Evolutionary conservation across 1,140 invertebrate species (phyloP).

Genomic region (Drosophila grimshawi): DNA sequence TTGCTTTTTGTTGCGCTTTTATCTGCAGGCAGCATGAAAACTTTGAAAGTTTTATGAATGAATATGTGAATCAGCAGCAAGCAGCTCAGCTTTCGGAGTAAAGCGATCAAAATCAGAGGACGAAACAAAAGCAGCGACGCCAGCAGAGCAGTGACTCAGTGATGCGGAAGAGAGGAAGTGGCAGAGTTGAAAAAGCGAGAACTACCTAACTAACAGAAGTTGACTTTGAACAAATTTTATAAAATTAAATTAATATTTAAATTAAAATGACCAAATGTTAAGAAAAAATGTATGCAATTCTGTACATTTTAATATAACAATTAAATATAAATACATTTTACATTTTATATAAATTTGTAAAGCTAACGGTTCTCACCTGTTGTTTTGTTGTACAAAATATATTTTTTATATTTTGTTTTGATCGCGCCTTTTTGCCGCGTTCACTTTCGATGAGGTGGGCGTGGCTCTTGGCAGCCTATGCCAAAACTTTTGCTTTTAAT

Average conservation of each 20-base stretch:
- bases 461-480: not conserved
- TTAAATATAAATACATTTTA: too few species aligned
- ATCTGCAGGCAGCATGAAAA: constrained; percentile 50
- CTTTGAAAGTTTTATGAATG: constrained; percentile 65
- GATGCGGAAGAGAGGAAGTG: constrained; percentile 7
- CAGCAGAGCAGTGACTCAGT: constrained; percentile 10
- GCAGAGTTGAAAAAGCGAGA: constrained; percentile 1
- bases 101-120: constrained; percentile 40
- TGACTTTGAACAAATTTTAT: too few species aligned
- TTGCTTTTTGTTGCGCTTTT: constrained; percentile 39
- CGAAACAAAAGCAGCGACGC: constrained; percentile 29
- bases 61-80: constrained; percentile 11
- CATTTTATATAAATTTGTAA: too few species aligned
- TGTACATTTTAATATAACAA: too few species aligned
- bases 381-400: constrained; percentile 22
- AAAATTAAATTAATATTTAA: too few species aligned
- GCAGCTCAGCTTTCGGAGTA: not conserved
- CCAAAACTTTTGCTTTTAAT: constrained; percentile 5
- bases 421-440: constrained; percentile 37
- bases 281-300: too few species aligned
- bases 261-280: not conserved
- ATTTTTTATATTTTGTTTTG: constrained; percentile 66
- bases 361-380: not conserved
- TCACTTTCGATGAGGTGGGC: constrained; percentile 1
- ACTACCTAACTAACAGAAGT: too few species aligned